These are phyloP conservation scores for Thereva nobilitata DNA, from an alignment of 2,888 invertebrate species.

Conservation along the genomic window DNA sequence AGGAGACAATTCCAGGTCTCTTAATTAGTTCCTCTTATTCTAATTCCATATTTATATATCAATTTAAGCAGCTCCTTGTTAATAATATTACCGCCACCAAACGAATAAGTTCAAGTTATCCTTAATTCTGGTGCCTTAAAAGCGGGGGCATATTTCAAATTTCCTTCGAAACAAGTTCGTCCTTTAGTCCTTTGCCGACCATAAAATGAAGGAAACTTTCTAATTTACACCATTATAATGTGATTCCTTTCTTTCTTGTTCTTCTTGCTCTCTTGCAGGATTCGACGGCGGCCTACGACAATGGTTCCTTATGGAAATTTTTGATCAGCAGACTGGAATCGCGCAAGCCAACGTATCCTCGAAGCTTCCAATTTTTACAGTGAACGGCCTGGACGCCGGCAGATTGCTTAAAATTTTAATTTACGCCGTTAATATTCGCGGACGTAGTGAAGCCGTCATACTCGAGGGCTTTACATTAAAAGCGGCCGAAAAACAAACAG, in stretches of 20 bases:
- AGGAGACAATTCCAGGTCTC: too few relatives aligned
- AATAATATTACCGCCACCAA: too few relatives aligned
- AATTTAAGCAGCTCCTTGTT: too few relatives aligned
- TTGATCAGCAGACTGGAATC: constrained; percentile 66
- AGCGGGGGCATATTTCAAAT: too few relatives aligned
- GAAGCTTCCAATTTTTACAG: constrained; percentile 73
- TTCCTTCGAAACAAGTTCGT: too few relatives aligned
- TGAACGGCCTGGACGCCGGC: constrained; percentile 77
- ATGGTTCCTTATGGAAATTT: constrained; percentile 73
- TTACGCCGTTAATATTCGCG: constrained; percentile 82
- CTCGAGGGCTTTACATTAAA: constrained; percentile 76
- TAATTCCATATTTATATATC: too few relatives aligned
- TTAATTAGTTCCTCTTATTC: too few relatives aligned
- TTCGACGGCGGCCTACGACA: constrained; percentile 79
- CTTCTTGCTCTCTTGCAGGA: constrained; percentile 49
- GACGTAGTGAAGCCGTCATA: constrained; percentile 73
- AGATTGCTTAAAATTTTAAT: constrained; percentile 76
- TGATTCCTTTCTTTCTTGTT: neutral
- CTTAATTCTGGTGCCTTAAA: too few relatives aligned
- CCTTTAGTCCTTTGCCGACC: neutral
- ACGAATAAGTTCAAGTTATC: too few relatives aligned
- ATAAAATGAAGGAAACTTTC: neutral
- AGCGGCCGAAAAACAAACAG: constrained; percentile 76
- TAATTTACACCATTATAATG: neutral
- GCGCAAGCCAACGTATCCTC: constrained; percentile 71